Evolutionary conservation across 2,113 vertebrate species (phyloP).

Genomic region (Amphiprion percula): DNA sequence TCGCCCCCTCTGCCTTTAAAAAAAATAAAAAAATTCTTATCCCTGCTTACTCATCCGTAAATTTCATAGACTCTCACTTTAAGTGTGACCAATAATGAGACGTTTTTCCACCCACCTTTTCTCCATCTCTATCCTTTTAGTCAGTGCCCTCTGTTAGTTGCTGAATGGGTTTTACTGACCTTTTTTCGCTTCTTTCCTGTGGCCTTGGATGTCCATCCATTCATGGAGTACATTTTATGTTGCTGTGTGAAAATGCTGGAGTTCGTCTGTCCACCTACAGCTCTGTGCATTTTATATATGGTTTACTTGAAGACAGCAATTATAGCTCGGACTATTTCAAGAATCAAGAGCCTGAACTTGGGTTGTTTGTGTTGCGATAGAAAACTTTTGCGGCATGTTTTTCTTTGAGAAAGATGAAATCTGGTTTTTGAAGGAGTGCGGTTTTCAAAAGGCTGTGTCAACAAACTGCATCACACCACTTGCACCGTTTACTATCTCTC

Average conservation of each 20-base stretch:
- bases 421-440: constrained; percentile 32
- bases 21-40: constrained; percentile 3
- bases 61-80: constrained; percentile 54
- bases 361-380: constrained; percentile 37
- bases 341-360: constrained; percentile 28
- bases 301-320: constrained; percentile 40
- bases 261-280: constrained; percentile 12
- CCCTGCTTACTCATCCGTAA: constrained; percentile 50
- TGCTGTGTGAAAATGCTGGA: constrained; percentile 20
- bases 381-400: constrained; percentile 36
- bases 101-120: constrained; percentile 42
- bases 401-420: constrained; percentile 36
- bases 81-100: constrained; percentile 49
- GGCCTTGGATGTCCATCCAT: constrained; percentile 42
- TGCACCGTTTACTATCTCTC: constrained; percentile 52
- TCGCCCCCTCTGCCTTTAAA: constrained; percentile 33
- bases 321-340: constrained; percentile 38
- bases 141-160: constrained; percentile 27
- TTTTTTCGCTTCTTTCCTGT: constrained; percentile 2
- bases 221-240: constrained; percentile 43
- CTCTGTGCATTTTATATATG: constrained; percentile 15
- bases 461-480: constrained; percentile 57
- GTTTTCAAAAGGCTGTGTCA: constrained; percentile 58
- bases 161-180: constrained; percentile 51
- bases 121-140: constrained; percentile 34